Evolutionary conservation across 2,113 vertebrate species (phyloP), one percentile per base, ranked within the genome.

Genomic region (Chlorocebus sabaeus): DNA sequence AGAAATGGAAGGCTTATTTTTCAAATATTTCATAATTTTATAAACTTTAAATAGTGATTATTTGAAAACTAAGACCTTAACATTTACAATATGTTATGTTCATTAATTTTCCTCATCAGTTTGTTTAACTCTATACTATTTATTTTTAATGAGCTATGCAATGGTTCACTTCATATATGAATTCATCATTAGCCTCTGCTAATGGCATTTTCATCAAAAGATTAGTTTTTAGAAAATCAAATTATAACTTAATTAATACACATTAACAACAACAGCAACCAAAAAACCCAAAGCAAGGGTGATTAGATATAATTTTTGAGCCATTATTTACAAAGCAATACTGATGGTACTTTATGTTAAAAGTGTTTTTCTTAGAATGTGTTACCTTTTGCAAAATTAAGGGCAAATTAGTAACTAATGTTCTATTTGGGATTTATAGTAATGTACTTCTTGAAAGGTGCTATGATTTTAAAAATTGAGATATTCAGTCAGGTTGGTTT

Each of bases 191-290:
- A 97, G 93, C 52, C 68, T 84, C 9, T 95, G 48, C 50, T 98
- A 97, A 97, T 97, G 67, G 8, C 43, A 96, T 85, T 97, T 93
- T 96, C 79, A 76, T 95, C 89, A 96, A 96, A 96, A 96, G 81
- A 96, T 96, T 97, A 94, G 78, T 52, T 95, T 96, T 97, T 88
- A 90, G 85, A 89, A 97, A 98, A 94, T 93, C n/a, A 95, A 98
- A 96, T 98, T 97, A 96, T 91, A 68, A n/a, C 30, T 95, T 97
- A 96, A 97, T 97, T 97, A 98, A 86, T 86, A 57, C 43, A 90
- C 83, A 95, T 95, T 87, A 96, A 93, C 52, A 87, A 48, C 35
- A 96, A 80, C 30, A 93, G n/a, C 22, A 55, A 90, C 89, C 27
- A 85, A 92, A 57, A 81, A 30, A 23, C 35, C 80, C 64, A 95